These are phyloP conservation scores for Tryphoninae sp. DNA, from an alignment of 2,888 invertebrate genomes.

Conservation along the genomic window DNA sequence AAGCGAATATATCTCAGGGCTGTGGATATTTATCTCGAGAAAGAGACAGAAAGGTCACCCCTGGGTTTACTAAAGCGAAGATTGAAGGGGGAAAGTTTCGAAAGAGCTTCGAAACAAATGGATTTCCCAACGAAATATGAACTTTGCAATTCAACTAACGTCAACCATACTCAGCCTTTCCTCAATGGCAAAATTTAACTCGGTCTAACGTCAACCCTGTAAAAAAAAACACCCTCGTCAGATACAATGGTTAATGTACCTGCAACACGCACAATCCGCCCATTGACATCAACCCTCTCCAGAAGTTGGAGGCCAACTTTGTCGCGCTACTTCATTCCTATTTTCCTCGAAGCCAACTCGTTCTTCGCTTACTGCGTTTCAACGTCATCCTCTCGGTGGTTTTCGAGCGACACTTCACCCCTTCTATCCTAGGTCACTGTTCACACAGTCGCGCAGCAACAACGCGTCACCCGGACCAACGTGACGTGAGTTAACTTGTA, in stretches of 20 bases:
- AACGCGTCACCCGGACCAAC: constrained; percentile 57
- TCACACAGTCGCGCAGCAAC: constrained; percentile 25
- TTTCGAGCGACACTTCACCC: background rate
- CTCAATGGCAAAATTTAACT: constrained; percentile 22
- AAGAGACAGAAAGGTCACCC: constrained; percentile 34
- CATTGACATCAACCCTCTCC: constrained; percentile 39
- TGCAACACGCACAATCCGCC: constrained; percentile 23
- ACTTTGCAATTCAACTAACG: constrained; percentile 44
- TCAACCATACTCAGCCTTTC: constrained; percentile 44
- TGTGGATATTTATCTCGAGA: constrained; percentile 61
- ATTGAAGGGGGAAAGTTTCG: background rate
- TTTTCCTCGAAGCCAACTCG: constrained; percentile 34
- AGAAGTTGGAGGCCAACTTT: background rate
- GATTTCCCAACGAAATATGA: constrained; percentile 33
- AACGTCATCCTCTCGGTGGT: constrained; percentile 33
- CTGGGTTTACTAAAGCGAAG: background rate
- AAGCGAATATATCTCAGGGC: constrained; percentile 58
- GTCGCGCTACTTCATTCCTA: constrained; percentile 34
- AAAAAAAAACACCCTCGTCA: no score
- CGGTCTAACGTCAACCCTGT: background rate
- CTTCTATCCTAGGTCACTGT: background rate
- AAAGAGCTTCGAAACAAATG: constrained; percentile 6
- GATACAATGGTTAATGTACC: constrained; percentile 18
- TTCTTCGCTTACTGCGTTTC: constrained; percentile 52
- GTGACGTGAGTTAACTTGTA: constrained; percentile 67